These are phyloP conservation scores for Scelioninae gen. 2 DNA, from an alignment of 2,888 invertebrate species.

Conservation along the genomic window DNA sequence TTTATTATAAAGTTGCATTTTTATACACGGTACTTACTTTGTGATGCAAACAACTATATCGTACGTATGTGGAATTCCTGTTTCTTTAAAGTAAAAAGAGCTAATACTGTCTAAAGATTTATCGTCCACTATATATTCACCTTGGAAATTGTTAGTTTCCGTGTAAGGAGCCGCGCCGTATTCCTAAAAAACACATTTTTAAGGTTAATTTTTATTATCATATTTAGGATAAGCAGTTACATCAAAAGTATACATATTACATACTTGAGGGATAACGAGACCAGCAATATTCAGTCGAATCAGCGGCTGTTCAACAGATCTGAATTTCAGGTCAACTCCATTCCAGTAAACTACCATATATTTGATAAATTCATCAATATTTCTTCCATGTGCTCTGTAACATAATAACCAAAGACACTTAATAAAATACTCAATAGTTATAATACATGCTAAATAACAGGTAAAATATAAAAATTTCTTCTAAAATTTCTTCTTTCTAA, in stretches of 20 bases:
- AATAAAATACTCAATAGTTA: too few species aligned
- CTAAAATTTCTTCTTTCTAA: too few species aligned
- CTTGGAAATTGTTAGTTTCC: not conserved
- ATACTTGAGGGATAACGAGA: conserved; percentile 20
- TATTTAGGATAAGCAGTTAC: too few species aligned
- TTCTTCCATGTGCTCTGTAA: not conserved
- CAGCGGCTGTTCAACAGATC: conserved; percentile 14
- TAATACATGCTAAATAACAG: too few species aligned
- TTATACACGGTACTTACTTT: not conserved
- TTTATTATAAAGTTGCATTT: too few species aligned
- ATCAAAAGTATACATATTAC: not conserved
- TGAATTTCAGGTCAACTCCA: conserved; percentile 32
- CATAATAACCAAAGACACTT: too few species aligned
- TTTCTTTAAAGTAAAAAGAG: not conserved
- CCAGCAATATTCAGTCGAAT: conserved; percentile 37
- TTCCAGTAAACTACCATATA: conserved; percentile 39
- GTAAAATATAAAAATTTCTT: too few species aligned
- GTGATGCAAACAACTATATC: not conserved
- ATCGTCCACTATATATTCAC: not conserved
- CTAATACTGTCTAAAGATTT: not conserved
- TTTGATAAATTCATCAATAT: conserved; percentile 17
- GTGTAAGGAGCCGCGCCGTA: not conserved
- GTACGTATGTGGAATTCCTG: not conserved
- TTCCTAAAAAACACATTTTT: too few species aligned
- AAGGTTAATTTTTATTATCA: too few species aligned